A percentile compares a stretch with the other conserved stretches of the same genome.
Evolutionary conservation across 2,797 vertebrate species (phyloP).

Genomic region (Typhlichthys eigenmanni): DNA sequence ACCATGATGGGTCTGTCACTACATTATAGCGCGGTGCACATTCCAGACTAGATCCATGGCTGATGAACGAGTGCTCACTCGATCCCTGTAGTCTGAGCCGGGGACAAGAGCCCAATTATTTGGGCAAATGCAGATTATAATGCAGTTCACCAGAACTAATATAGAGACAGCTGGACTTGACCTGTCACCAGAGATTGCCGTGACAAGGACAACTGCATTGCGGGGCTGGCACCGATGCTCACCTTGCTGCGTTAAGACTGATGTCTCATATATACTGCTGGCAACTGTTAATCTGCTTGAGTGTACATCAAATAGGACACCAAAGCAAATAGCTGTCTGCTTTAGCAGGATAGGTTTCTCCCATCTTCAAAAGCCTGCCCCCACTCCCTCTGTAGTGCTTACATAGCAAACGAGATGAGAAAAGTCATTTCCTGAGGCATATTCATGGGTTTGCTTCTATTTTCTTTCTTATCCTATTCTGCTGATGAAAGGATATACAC

Average conservation of each 20-base stretch:
- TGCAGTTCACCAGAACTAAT: constrained; percentile 58
- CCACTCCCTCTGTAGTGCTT: constrained; percentile 40
- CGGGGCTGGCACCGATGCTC: constrained; percentile 18
- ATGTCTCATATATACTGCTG: background rate
- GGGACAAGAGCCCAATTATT: constrained; percentile 43
- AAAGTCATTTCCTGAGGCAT: constrained; percentile 36
- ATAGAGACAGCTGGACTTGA: constrained; percentile 49
- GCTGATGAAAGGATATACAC: constrained; percentile 24
- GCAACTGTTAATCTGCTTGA: constrained; percentile 29
- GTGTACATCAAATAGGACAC: constrained; percentile 48
- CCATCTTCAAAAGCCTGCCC: constrained; percentile 29
- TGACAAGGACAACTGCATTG: constrained; percentile 16
- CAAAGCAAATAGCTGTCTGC: constrained; percentile 35
- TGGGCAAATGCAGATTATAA: constrained; percentile 49
- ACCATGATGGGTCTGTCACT: background rate
- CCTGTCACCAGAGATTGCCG: constrained; percentile 41
- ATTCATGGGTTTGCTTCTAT: constrained; percentile 29
- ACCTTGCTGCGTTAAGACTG: constrained; percentile 20
- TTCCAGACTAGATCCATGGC: background rate
- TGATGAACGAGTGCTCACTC: constrained; percentile 7
- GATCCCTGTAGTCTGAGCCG: constrained; percentile 18
- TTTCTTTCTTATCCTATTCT: constrained; percentile 6
- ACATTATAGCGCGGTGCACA: constrained; percentile 1
- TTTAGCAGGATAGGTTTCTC: constrained; percentile 19
- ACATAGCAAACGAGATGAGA: constrained; percentile 42